A percentile compares a stretch with the other conserved stretches of the same genome.
Conservation (phyloP, 2,113 vertebrate species). For the Gavia stellata region DNA sequence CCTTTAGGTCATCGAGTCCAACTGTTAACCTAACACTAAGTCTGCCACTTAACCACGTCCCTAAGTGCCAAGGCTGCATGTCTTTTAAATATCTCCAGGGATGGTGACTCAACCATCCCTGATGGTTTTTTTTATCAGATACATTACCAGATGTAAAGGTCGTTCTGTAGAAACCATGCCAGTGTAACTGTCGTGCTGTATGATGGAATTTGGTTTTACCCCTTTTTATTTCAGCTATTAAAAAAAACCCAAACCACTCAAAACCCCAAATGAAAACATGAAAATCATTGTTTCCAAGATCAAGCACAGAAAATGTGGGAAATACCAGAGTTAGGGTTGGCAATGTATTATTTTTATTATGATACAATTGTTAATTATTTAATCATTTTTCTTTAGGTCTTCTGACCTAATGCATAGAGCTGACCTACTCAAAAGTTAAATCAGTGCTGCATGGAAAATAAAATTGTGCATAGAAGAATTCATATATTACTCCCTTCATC, state of each 20-base stretch:
- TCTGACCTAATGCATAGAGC: background rate
- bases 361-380: background rate
- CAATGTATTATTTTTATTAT: background rate
- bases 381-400: background rate
- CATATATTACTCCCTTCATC: background rate
- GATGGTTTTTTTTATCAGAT: background rate
- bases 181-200: background rate
- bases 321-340: background rate
- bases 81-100: background rate
- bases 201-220: background rate
- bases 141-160: background rate
- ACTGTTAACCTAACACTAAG: background rate
- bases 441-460: background rate
- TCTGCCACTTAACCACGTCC: background rate
- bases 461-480: background rate
- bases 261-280: background rate
- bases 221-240: background rate
- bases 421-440: background rate
- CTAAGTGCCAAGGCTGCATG: accelerated
- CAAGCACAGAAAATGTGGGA: background rate
- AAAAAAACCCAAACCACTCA: background rate
- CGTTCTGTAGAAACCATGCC: background rate
- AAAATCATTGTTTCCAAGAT: background rate
- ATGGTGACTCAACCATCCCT: background rate
- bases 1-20: background rate